These are phyloP conservation scores for Megalonaias nervosa DNA, from an alignment of 1,140 invertebrate species.

Conservation along the genomic window DNA sequence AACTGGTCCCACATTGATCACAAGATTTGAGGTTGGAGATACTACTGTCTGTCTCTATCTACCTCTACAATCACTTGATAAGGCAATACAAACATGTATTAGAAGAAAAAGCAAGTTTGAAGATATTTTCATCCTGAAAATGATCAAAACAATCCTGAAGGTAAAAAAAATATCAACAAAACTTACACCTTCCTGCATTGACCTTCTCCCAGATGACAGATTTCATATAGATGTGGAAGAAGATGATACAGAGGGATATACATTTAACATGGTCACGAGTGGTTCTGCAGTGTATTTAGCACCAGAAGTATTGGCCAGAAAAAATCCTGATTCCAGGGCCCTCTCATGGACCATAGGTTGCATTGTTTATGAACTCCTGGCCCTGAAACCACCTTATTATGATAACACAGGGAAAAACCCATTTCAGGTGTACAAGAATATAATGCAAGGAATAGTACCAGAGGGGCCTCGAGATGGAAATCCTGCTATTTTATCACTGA, in stretches of 20 bases:
- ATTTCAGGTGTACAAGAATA: constrained; percentile 40
- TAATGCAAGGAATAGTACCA: constrained; percentile 44
- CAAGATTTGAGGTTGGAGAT: constrained; percentile 38
- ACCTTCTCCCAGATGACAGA: constrained; percentile 7
- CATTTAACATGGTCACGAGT: not conserved
- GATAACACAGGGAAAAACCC: constrained; percentile 38
- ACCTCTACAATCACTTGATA: constrained; percentile 23
- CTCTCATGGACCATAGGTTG: constrained; percentile 51
- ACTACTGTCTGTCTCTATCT: constrained; percentile 27
- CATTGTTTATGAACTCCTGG: constrained; percentile 49
- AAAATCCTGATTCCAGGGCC: constrained; percentile 36
- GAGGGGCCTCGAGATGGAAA: constrained; percentile 24
- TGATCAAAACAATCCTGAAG: not conserved
- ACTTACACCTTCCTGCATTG: not conserved
- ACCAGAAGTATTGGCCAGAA: constrained; percentile 42
- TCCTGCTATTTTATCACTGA: constrained; percentile 31
- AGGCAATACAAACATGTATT: constrained; percentile 26
- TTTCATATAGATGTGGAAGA: no score
- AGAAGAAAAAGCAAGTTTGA: constrained; percentile 13
- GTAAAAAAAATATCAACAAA: no score
- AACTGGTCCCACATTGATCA: constrained; percentile 19
- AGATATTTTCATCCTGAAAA: constrained; percentile 32
- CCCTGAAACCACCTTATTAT: constrained; percentile 48
- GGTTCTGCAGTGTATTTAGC: constrained; percentile 44
- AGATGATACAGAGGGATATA: no score